Conservation (phyloP, 2,113 vertebrate genomes). For the Bucco capensis region DNA sequence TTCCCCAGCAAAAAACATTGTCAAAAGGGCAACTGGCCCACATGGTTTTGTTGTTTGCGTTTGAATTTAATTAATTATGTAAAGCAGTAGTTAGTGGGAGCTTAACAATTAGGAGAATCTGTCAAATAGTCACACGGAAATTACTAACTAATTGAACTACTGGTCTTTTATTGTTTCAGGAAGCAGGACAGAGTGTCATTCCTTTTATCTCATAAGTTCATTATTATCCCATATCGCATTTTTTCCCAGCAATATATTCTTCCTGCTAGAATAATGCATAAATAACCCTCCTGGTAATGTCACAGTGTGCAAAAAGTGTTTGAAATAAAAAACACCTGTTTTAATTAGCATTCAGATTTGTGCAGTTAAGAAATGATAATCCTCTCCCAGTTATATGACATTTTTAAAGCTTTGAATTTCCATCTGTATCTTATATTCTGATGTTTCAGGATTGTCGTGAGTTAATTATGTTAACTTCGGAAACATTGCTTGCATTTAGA, state of each 20-base stretch:
- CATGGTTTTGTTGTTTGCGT: conserved; percentile 82
- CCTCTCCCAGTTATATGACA: conserved; percentile 70
- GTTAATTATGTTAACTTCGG: conserved; percentile 83
- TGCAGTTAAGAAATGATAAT: conserved; percentile 74
- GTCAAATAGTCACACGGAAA: conserved; percentile 91
- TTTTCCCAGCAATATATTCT: conserved; percentile 23
- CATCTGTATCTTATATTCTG: conserved; percentile 79
- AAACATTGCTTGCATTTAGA: conserved; percentile 80
- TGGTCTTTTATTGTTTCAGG: conserved; percentile 88
- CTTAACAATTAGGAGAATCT: conserved; percentile 93
- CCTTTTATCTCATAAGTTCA: conserved; percentile 68
- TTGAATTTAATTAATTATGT: conserved; percentile 94
- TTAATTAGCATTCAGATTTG: conserved; percentile 77
- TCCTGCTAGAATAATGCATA: conserved; percentile 70
- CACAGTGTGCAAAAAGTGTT: conserved; percentile 58
- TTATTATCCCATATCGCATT: conserved; percentile 47
- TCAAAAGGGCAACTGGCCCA: conserved; percentile 79
- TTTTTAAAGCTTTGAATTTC: conserved; percentile 82
- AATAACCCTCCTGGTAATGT: conserved; percentile 68
- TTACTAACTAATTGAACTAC: conserved; percentile 92
- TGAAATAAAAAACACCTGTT: conserved; percentile 80
- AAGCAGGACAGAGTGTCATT: conserved; percentile 70
- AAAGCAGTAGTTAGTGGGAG: conserved; percentile 88
- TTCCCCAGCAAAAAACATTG: conserved; percentile 75
- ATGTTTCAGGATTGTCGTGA: conserved; percentile 77